Conservation (phyloP, 1,140 invertebrate genomes). For the Calosoma granatense region DNA sequence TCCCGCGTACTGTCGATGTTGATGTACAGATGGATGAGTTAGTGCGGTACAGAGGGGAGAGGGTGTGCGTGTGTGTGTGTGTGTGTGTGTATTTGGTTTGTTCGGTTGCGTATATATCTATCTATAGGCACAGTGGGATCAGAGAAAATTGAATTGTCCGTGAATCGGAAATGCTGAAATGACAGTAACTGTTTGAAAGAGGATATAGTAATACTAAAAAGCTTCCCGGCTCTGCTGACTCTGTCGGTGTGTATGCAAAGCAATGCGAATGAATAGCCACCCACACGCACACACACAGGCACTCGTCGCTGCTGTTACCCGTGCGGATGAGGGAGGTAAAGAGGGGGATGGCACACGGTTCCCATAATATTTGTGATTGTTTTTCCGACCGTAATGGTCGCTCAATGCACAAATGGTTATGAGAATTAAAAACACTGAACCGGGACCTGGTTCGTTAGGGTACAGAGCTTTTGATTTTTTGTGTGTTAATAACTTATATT, state of each 20-base stretch:
- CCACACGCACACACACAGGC: not conserved
- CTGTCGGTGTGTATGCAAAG: not conserved
- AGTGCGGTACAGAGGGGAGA: not conserved
- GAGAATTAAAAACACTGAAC: constrained; percentile 5
- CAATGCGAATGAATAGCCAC: not conserved
- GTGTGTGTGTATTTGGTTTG: not conserved
- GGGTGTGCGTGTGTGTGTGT: not conserved
- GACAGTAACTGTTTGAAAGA: constrained; percentile 2
- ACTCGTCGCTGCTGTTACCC: not conserved
- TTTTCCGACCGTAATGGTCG: constrained; percentile 4
- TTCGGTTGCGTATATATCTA: not conserved
- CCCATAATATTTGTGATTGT: constrained; percentile 3
- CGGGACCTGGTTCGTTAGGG: not conserved
- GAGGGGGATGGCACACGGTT: not conserved
- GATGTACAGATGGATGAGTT: too few relatives aligned
- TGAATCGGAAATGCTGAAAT: constrained; percentile 8
- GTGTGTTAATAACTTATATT: not conserved
- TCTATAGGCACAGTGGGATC: not conserved
- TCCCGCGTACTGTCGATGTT: too few relatives aligned
- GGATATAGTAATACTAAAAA: not conserved
- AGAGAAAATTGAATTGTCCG: constrained; percentile 7
- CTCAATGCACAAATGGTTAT: constrained; percentile 2
- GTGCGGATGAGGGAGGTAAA: not conserved
- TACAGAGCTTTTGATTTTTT: constrained; percentile 1
- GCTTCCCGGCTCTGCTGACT: not conserved